Evolutionary conservation across 1,140 invertebrate genomes (phyloP).

Genomic region (Pectinophora gossypiella): DNA sequence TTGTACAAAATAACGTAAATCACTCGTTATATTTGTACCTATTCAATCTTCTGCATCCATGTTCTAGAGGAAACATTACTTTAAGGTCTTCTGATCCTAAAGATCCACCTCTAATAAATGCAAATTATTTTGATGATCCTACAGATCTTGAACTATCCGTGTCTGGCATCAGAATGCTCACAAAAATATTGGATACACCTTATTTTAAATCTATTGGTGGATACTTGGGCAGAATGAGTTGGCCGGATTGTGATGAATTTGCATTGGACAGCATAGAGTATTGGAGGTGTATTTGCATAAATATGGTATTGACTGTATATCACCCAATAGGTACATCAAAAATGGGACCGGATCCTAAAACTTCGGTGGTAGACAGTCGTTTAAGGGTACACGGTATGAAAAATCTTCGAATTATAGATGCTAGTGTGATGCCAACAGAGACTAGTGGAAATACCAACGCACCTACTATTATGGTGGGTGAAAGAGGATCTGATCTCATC

Average conservation of each 20-base stretch:
- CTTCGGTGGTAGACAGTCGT: conserved; percentile 80
- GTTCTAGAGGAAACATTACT: conserved; percentile 54
- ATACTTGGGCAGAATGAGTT: conserved; percentile 44
- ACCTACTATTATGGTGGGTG: conserved; percentile 85
- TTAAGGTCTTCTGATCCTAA: conserved; percentile 47
- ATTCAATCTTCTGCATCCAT: conserved; percentile 59
- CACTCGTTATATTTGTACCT: conserved; percentile 42
- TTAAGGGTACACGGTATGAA: conserved; percentile 80
- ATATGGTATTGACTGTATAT: conserved; percentile 78
- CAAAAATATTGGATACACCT: conserved; percentile 49
- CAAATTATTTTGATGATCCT: conserved; percentile 84
- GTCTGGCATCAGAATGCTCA: conserved; percentile 74
- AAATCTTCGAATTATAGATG: conserved; percentile 83
- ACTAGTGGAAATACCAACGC: conserved; percentile 85
- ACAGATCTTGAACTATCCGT: conserved; percentile 80
- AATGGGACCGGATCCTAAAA: conserved; percentile 79
- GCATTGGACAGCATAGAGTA: conserved; percentile 76
- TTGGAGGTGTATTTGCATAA: conserved; percentile 78
- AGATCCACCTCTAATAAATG: conserved; percentile 82
- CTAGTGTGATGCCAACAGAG: conserved; percentile 85
- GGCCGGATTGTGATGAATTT: conserved; percentile 51
- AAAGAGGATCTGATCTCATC: conserved; percentile 84
- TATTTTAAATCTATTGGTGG: conserved; percentile 54
- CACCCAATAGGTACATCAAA: conserved; percentile 85
- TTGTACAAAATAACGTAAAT: conserved; percentile 46